These are phyloP conservation scores for Trialeurodes vaporariorum DNA, from an alignment of 1,140 invertebrate genomes.

Conservation along the genomic window DNA sequence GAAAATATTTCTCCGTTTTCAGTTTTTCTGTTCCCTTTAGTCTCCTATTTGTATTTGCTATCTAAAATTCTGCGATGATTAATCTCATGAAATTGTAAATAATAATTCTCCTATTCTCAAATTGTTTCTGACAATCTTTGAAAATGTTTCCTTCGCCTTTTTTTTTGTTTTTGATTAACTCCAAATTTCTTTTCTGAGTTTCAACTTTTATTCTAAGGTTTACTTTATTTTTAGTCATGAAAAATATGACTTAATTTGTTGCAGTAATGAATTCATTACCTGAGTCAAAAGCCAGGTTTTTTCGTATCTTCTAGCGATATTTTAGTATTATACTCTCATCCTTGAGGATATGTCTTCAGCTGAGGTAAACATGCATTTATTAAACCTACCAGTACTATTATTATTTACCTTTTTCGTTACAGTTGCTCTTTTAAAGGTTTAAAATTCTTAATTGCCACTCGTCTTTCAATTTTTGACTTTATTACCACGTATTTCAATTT, in stretches of 20 bases:
- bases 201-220: not conserved
- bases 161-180: too few species aligned
- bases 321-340: not conserved
- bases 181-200: not conserved
- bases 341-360: not conserved
- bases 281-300: not conserved
- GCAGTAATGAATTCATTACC: not conserved
- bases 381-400: not conserved
- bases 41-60: too few species aligned
- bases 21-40: too few species aligned
- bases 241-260: not conserved
- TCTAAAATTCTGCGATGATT: too few species aligned
- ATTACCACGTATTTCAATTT: too few species aligned
- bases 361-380: not conserved
- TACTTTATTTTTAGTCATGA: not conserved
- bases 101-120: too few species aligned
- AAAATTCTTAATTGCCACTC: not conserved
- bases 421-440: not conserved
- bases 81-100: too few species aligned
- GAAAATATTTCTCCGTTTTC: too few species aligned
- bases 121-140: too few species aligned
- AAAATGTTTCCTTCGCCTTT: too few species aligned
- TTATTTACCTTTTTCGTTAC: not conserved
- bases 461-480: too few species aligned
- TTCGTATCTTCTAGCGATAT: not conserved